phyloP scores from a whole-genome alignment of 2,888 invertebrate species.

The Xestoiulus laeticollis region DNA sequence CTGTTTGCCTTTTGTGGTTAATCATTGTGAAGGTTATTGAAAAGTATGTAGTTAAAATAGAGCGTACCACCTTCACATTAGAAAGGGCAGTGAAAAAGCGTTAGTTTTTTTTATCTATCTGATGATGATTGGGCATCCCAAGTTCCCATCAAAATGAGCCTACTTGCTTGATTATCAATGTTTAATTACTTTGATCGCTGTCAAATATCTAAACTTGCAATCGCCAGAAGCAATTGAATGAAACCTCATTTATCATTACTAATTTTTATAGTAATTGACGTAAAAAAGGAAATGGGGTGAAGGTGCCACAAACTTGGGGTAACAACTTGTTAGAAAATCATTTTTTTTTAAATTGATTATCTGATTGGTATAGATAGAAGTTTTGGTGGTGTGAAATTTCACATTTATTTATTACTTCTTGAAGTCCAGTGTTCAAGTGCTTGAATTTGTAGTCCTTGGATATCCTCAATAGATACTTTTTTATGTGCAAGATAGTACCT shows the following conservation, averaged over 20 bases:
- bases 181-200: constrained; percentile 10
- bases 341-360: not conserved
- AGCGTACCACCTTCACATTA: not conserved
- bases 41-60: not conserved
- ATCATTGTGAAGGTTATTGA: constrained; percentile 8
- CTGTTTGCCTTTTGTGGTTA: constrained; percentile 23
- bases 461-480: not conserved
- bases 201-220: not conserved
- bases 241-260: constrained; percentile 35
- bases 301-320: not conserved
- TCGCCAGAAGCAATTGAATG: not conserved
- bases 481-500: not conserved
- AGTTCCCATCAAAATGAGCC: constrained; percentile 1
- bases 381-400: not conserved
- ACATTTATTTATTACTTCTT: not conserved
- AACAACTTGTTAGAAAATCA: not conserved
- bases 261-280: constrained; percentile 6
- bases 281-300: not conserved
- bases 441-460: too few species aligned
- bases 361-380: not conserved
- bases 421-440: not conserved
- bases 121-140: not conserved
- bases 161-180: not conserved
- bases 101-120: not conserved
- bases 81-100: constrained; percentile 25